These are phyloP conservation scores for Mya arenaria DNA, from an alignment of 1,140 invertebrate genomes.

Conservation along the genomic window DNA sequence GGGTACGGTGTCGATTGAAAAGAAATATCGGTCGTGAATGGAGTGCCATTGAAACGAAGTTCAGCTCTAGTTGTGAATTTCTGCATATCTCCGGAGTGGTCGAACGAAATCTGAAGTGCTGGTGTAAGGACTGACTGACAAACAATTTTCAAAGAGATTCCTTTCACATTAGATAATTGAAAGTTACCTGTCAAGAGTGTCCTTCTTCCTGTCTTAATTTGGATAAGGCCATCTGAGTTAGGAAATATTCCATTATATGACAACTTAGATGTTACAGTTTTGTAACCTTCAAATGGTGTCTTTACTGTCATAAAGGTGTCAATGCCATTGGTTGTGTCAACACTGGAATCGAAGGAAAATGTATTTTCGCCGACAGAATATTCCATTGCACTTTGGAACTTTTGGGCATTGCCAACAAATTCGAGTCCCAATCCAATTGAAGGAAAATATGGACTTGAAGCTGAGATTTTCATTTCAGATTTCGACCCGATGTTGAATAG, in stretches of 20 bases:
- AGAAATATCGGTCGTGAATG: background rate
- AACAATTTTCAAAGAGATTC: conserved; percentile 11
- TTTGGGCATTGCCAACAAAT: background rate
- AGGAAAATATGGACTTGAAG: conserved; percentile 3
- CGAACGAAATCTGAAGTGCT: conserved; percentile 7
- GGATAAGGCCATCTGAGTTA: background rate
- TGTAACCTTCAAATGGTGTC: conserved; percentile 27
- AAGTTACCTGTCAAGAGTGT: conserved; percentile 7
- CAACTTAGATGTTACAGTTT: background rate
- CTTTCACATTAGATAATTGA: conserved; percentile 12
- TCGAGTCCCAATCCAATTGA: background rate
- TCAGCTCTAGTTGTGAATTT: conserved; percentile 25
- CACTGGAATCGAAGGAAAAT: background rate
- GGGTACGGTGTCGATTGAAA: background rate
- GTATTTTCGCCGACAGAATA: background rate
- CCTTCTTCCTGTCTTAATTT: conserved; percentile 19
- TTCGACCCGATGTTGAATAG: conserved; percentile 31
- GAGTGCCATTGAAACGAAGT: background rate
- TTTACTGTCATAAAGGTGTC: conserved; percentile 4
- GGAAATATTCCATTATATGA: background rate
- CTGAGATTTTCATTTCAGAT: conserved; percentile 2
- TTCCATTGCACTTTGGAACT: background rate
- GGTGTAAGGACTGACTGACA: conserved; percentile 3
- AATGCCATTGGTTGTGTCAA: background rate
- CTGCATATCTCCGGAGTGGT: background rate